These are phyloP conservation scores for Hypercompe scribonia DNA, from an alignment of 2,888 invertebrate species.

Conservation along the genomic window DNA sequence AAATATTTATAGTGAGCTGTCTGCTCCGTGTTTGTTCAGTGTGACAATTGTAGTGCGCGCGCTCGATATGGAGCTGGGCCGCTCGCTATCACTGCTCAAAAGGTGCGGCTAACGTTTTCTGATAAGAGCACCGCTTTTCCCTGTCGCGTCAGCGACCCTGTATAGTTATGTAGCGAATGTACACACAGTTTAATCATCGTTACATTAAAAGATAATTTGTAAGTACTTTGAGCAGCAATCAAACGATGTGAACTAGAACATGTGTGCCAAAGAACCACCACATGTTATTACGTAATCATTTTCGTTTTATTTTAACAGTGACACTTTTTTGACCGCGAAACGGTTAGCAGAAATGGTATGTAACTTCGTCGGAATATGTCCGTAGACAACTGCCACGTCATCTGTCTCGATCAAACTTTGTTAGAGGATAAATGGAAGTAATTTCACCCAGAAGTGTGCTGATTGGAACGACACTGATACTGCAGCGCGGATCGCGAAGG, in stretches of 20 bases:
- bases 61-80: conserved; percentile 68
- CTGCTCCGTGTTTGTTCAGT: conserved; percentile 66
- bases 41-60: conserved; percentile 75
- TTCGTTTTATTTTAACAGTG: conserved; percentile 60
- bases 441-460: conserved; percentile 32
- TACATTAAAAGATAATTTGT: conserved; percentile 65
- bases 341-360: conserved; percentile 35
- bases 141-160: conserved; percentile 77
- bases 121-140: conserved; percentile 84
- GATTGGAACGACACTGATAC: conserved; percentile 49
- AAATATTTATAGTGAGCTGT: conserved; percentile 56
- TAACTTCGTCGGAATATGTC: conserved; percentile 15
- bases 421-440: conserved; percentile 23
- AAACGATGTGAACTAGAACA: conserved; percentile 68
- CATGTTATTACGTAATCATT: conserved; percentile 79
- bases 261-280: conserved; percentile 77
- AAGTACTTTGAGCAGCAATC: conserved; percentile 52
- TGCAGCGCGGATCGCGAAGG: conserved; percentile 6
- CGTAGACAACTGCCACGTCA: conserved; percentile 45
- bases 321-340: conserved; percentile 57
- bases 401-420: conserved; percentile 14
- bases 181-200: conserved; percentile 57
- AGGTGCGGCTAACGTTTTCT: conserved; percentile 83
- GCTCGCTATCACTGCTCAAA: conserved; percentile 80
- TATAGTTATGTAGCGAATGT: conserved; percentile 70